Evolutionary conservation across 2,888 invertebrate genomes (phyloP).

Genomic region (Pristionchus maxplancki): DNA sequence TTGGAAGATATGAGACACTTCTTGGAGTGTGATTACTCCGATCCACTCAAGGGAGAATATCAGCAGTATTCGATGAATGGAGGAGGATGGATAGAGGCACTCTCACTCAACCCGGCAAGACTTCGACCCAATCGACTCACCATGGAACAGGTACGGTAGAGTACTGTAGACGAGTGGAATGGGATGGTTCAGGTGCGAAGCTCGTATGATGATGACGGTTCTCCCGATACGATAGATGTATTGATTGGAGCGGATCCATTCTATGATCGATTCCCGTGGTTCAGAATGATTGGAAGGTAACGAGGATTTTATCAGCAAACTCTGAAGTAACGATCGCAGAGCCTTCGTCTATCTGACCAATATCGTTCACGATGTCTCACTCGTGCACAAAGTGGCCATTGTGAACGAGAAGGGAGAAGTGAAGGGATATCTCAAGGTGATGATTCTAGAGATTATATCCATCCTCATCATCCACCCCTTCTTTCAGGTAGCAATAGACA

Average conservation of each 20-base stretch:
- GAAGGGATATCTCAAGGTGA: slow-evolving; percentile 85
- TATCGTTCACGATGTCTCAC: slow-evolving; percentile 93
- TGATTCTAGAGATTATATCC: too few species aligned
- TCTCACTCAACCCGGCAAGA: slow-evolving; percentile 82
- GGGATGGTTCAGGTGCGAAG: slow-evolving; percentile 82
- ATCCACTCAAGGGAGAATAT: slow-evolving; percentile 66
- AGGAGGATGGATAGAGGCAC: slow-evolving; percentile 70
- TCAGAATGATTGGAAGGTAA: slow-evolving; percentile 96
- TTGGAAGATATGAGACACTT: slow-evolving; percentile 98
- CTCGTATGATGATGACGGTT: slow-evolving; percentile 87
- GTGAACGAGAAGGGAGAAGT: slow-evolving; percentile 98
- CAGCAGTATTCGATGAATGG: slow-evolving; percentile 55
- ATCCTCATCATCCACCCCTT: too few species aligned
- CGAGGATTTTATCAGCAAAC: background rate
- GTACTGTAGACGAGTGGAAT: slow-evolving; percentile 77
- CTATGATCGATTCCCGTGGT: slow-evolving; percentile 99
- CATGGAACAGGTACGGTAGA: slow-evolving; percentile 42
- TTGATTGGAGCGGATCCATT: slow-evolving; percentile 90
- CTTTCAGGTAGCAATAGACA: slow-evolving; percentile 37
- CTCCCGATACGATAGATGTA: slow-evolving; percentile 77
- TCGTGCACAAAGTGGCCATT: slow-evolving; percentile 94
- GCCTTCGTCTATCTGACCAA: slow-evolving; percentile 98
- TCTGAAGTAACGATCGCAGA: slow-evolving; percentile 80
- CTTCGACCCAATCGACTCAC: slow-evolving; percentile 87
- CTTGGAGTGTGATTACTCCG: slow-evolving; percentile 87